Evolutionary conservation across 2,797 vertebrate species (phyloP).

Genomic region (Oryzias sinensis): DNA sequence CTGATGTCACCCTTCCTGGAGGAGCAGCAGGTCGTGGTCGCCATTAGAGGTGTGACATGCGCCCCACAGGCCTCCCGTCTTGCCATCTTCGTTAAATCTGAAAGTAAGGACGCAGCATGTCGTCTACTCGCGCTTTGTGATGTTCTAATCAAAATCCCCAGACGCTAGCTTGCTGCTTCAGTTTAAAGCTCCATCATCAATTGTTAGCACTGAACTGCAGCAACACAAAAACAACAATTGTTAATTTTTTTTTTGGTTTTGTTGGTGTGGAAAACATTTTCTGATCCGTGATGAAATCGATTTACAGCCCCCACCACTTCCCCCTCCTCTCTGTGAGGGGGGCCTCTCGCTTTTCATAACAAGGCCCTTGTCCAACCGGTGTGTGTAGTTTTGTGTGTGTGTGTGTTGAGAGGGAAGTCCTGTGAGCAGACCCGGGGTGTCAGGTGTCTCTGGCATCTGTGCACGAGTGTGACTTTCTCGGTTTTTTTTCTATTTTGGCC

Average conservation of each 20-base stretch:
- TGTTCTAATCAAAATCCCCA: no score
- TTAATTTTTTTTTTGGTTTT: no score
- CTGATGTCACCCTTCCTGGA: slow-evolving; percentile 11
- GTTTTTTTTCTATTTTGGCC: no score
- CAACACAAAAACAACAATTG: no score
- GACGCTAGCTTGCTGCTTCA: no score
- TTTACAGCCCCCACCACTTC: slow-evolving; percentile 26
- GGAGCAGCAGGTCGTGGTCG: slow-evolving; percentile 32
- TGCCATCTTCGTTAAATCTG: no score
- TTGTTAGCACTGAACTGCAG: no score
- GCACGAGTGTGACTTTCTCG: slow-evolving; percentile 16
- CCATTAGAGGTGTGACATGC: slow-evolving; percentile 42
- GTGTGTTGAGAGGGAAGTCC: slow-evolving; percentile 41
- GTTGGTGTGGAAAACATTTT: slow-evolving; percentile 19
- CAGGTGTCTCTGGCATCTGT: slow-evolving; percentile 78
- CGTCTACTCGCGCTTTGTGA: no score
- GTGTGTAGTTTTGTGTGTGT: slow-evolving; percentile 59
- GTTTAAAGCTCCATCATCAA: no score
- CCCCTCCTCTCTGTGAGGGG: slow-evolving; percentile 31
- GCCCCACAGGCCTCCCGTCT: slow-evolving; percentile 26
- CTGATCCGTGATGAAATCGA: slow-evolving; percentile 30
- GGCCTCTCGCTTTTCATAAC: slow-evolving; percentile 77
- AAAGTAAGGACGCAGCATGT: no score
- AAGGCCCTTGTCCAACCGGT: slow-evolving; percentile 66
- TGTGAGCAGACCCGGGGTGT: slow-evolving; percentile 59